phyloP scores from a whole-genome alignment of 1,140 invertebrate genomes.

The Metopolophium dirhodum region DNA sequence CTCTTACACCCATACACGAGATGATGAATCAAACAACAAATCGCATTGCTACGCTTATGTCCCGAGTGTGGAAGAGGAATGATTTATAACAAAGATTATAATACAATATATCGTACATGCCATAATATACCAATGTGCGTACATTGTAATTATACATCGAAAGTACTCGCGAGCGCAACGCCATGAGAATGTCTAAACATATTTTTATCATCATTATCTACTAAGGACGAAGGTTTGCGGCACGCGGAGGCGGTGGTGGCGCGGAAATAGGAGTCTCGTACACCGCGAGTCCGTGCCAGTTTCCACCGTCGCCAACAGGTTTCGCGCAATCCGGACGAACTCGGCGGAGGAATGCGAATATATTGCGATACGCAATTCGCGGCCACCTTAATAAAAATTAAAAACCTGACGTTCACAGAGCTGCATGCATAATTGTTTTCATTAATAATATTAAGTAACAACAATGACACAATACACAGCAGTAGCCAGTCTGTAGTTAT shows the following conservation, averaged over 20 bases:
- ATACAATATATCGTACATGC: not conserved
- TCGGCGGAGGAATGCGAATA: not conserved
- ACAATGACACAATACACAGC: not conserved
- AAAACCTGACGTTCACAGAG: not conserved
- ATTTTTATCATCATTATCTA: not conserved
- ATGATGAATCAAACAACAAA: not conserved
- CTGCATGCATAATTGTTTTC: not conserved
- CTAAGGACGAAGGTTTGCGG: not conserved
- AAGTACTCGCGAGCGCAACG: not conserved
- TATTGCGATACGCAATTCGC: not conserved
- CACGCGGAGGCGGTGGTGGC: not conserved
- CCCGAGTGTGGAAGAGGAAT: not conserved
- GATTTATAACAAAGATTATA: not conserved
- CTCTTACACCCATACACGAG: too few relatives aligned
- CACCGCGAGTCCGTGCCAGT: slow-evolving; percentile 15
- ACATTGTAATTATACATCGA: not conserved
- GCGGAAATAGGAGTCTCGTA: not conserved
- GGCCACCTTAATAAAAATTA: slow-evolving; percentile 2
- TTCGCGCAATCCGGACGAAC: not conserved
- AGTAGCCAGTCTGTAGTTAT: not conserved
- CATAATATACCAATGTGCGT: not conserved
- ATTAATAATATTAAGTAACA: not conserved
- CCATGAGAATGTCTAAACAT: not conserved
- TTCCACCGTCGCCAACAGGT: slow-evolving; percentile 21
- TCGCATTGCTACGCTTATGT: not conserved